Conservation (phyloP, 2,888 invertebrate species). For the Morinoia aosen region DNA sequence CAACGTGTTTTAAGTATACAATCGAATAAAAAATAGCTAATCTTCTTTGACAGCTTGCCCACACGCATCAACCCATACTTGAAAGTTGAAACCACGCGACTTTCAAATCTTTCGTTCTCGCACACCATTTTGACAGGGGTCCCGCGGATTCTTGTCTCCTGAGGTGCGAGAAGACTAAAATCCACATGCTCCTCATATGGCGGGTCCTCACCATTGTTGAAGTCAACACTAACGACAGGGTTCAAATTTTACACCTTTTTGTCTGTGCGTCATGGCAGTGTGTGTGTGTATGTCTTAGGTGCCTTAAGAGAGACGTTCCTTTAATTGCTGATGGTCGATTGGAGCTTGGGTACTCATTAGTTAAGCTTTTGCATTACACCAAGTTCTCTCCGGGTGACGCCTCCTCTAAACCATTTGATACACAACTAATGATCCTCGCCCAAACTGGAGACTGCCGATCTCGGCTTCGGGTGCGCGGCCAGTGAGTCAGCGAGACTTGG, state of each 20-base stretch:
- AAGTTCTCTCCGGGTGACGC: background rate
- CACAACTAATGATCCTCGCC: constrained; percentile 31
- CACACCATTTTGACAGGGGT: background rate
- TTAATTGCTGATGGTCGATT: constrained; percentile 53
- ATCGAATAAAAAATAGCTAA: no score
- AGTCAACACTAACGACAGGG: background rate
- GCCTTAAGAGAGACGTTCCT: constrained; percentile 42
- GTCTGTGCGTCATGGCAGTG: background rate
- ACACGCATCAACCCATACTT: background rate
- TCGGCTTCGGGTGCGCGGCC: background rate
- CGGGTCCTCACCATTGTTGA: background rate
- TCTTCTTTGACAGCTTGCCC: background rate
- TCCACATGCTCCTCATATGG: background rate
- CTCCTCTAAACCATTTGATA: background rate
- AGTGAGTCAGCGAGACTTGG: constrained; percentile 9
- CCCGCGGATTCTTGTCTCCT: background rate
- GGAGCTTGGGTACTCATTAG: constrained; percentile 5
- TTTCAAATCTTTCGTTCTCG: background rate
- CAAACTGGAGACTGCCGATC: background rate
- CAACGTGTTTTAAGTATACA: background rate
- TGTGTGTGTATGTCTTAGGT: background rate
- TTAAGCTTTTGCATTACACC: constrained; percentile 30
- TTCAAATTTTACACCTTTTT: background rate
- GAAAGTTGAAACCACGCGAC: background rate
- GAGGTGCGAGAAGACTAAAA: background rate